Percentiles rank a stretch among this genome's conserved stretches.
Conservation (phyloP, 1,140 invertebrate genomes). For the Drosophila kepulauana region DNA sequence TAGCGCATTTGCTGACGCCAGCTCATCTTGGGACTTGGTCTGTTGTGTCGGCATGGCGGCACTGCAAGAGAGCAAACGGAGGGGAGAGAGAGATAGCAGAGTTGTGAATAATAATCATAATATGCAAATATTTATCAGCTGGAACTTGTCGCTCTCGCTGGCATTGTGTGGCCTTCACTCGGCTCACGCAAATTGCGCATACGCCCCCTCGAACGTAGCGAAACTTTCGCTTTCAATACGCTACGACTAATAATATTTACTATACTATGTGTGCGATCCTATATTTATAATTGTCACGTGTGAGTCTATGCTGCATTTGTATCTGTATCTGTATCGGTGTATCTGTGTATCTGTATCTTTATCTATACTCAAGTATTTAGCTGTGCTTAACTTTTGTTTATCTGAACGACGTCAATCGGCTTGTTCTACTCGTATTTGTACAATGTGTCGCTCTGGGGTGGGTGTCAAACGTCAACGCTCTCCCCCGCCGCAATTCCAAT, state of each 20-base stretch:
- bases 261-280: slow-evolving; percentile 48
- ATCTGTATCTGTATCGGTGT: slow-evolving; percentile 7
- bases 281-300: slow-evolving; percentile 76
- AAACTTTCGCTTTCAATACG: slow-evolving; percentile 42
- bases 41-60: slow-evolving; percentile 66
- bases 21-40: slow-evolving; percentile 60
- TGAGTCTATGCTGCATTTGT: slow-evolving; percentile 19
- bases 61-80: slow-evolving; percentile 19
- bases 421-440: background rate
- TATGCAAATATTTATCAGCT: slow-evolving; percentile 42
- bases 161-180: slow-evolving; percentile 5
- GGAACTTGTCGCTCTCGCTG: background rate
- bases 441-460: slow-evolving; percentile 18
- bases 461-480: slow-evolving; percentile 52
- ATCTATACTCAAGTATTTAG: slow-evolving; percentile 12
- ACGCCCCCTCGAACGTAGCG: slow-evolving; percentile 51
- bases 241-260: slow-evolving; percentile 24
- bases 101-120: slow-evolving; percentile 25
- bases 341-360: slow-evolving; percentile 28
- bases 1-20: slow-evolving; percentile 37
- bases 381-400: slow-evolving; percentile 44
- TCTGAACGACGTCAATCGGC: slow-evolving; percentile 49
- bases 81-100: background rate
- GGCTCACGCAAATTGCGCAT: slow-evolving; percentile 46
- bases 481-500: slow-evolving; percentile 18